Evolutionary conservation across 2,888 invertebrate species (phyloP).

Genomic region (Ecliptopera silaceata): DNA sequence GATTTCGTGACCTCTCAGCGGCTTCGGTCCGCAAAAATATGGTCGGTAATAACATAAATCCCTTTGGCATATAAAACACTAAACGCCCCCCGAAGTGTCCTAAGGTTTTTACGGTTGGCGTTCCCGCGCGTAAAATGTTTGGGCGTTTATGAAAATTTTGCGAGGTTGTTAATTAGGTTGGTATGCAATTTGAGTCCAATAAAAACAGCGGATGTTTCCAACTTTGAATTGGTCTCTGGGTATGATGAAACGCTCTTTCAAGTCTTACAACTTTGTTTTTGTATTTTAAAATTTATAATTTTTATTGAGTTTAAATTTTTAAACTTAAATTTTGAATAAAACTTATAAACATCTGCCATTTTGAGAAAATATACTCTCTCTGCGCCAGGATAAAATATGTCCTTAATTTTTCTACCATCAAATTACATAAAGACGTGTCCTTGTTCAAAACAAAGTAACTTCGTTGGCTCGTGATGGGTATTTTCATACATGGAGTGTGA

Average conservation of each 20-base stretch:
- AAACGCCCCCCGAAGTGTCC: conserved; percentile 78
- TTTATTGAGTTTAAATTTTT: neutral
- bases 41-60: conserved; percentile 83
- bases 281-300: neutral
- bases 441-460: conserved; percentile 40
- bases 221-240: conserved; percentile 22
- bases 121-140: conserved; percentile 56
- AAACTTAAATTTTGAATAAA: too few species aligned
- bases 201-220: conserved; percentile 27
- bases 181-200: conserved; percentile 41
- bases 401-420: conserved; percentile 7
- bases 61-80: conserved; percentile 83
- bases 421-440: conserved; percentile 24
- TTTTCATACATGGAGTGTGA: conserved; percentile 42
- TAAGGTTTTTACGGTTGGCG: conserved; percentile 66
- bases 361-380: too few species aligned
- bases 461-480: conserved; percentile 45
- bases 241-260: conserved; percentile 6
- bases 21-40: conserved; percentile 81
- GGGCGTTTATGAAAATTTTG: conserved; percentile 63
- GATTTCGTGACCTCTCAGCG: conserved; percentile 82
- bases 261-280: neutral
- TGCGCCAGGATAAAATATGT: neutral
- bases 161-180: conserved; percentile 44
- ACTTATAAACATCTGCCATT: too few species aligned